Evolutionary conservation across 1,140 invertebrate genomes (phyloP), one percentile per base, ranked within the genome.

Genomic region (Cydia amplana): DNA sequence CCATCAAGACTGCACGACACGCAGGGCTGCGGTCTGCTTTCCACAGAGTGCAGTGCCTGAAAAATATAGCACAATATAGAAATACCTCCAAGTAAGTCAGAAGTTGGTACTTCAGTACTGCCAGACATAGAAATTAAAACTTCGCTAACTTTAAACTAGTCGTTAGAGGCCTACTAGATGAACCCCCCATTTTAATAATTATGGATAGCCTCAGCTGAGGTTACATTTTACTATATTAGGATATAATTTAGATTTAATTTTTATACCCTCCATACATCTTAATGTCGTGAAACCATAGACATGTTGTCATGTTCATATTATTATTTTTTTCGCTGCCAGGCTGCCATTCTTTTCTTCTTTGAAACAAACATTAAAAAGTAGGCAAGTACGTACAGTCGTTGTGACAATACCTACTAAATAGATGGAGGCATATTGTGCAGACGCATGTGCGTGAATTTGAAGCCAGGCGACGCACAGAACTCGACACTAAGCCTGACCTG

Each of bases 41-140:
- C 85, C 85, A 88, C 79, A 88, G 46, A 10, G 87, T 88, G 76
- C 85, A 86, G 20, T 88, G 81, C 51, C 86, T 88, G 72, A 40
- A 78, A 77, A 40, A 40, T 18, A 16, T 14, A 23, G 16, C 16
- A 36, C 0, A 18, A 40, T 40, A 36, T 1, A 36, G 2, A 18
- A 18, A 43, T 12, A 28, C 12, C 25, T 36, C 20, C 28, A 36
- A n/a, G n/a, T n/a, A n/a, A n/a, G 5, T 70, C 36, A n/a, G 6
- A 23, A 60, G 51, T n/a, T n/a, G n/a, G n/a, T n/a, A n/a, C n/a
- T n/a, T n/a, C n/a, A n/a, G n/a, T 46, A 16, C 43, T 16, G 43
- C 43, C 16, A 55, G 16, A 18, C 4, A 18, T 20, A 18, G 51
- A 18, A n/a, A 60, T 23, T 60, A 10, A 23, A 23, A 18, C 23